Evolutionary conservation across 2,797 vertebrate species (phyloP).

Genomic region (Trachops cirrhosus): DNA sequence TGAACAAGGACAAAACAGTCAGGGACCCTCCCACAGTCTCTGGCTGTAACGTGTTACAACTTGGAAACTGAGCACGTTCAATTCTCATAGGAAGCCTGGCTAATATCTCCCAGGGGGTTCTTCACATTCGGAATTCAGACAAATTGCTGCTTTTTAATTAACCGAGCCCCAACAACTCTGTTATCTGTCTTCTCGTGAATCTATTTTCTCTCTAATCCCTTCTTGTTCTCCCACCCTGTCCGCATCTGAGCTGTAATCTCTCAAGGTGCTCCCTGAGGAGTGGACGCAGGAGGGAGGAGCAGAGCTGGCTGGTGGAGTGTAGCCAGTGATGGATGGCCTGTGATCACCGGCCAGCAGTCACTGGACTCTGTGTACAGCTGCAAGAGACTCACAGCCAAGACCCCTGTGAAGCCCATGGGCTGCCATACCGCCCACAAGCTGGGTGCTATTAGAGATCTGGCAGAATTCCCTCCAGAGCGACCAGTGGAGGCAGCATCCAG

Average conservation of each 20-base stretch:
- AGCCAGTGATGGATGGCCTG: background rate
- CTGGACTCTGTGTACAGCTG: background rate
- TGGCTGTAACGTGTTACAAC: background rate
- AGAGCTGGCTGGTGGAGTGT: rapidly evolving
- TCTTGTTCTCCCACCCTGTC: slow-evolving; percentile 53
- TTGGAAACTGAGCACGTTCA: background rate
- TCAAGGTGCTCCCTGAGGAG: background rate
- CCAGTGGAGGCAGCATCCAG: slow-evolving; percentile 42
- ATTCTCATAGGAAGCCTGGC: slow-evolving; percentile 50
- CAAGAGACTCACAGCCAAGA: rapidly evolving
- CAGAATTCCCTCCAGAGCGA: background rate
- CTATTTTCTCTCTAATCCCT: slow-evolving; percentile 69
- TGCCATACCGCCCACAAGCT: background rate
- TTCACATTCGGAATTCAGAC: slow-evolving; percentile 72
- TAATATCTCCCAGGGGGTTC: slow-evolving; percentile 63
- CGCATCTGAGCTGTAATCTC: slow-evolving; percentile 55
- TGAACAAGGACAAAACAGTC: background rate
- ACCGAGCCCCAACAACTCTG: slow-evolving; percentile 70
- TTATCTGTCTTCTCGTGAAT: slow-evolving; percentile 73
- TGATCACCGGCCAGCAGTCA: background rate
- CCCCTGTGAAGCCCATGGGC: background rate
- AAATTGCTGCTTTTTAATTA: slow-evolving; percentile 78
- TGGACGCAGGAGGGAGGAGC: background rate
- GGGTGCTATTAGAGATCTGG: slow-evolving; percentile 31
- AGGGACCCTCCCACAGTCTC: too few species aligned